Evolutionary conservation across 1,140 invertebrate genomes (phyloP), one percentile per base, ranked within the genome.

Genomic region (Zeugodacus cucurbitae): DNA sequence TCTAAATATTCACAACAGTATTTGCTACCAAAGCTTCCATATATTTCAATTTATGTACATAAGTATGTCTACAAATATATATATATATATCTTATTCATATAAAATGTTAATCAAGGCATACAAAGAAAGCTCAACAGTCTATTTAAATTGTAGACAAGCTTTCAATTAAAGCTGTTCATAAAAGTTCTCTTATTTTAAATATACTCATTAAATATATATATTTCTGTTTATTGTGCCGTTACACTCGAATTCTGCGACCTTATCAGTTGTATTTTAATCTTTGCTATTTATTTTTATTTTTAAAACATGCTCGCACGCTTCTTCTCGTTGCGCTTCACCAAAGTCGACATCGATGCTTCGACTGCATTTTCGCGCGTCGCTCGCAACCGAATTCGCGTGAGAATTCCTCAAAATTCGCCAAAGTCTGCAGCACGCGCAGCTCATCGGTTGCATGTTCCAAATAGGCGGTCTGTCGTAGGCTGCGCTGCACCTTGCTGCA

Each of bases 401-500:
- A 94, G 91, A 98, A 98, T 86, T 98, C 97, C 88, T 95, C 93
- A 20, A 96, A 97, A 93, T 98, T 98, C 11, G 97, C 97, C 58
- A 98, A 92, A 0, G 97, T 96, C 14, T 97, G 97, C 64, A 97
- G 94, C 1, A 98, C 97, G 8, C 95, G 92, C 88, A 94, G 96
- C 87, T 96, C 96, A 70, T 97, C 97, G 7, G 97, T 97, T 11
- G 97, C 96, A 91, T 98, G 98, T 48, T 97, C 96, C 89, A 93
- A 82, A 58, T 91, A 91, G 0, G 97, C 96, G 41, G 96, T 97
- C 87, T 97, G 94, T 62, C 98, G 94, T 91, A 97, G 96, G 89
- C 96, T 96, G n/a, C 96, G 96, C 89, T 97, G 94, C 94, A 97
- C 96, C 29, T 96, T 96, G 29, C 98, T 97, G 93, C 97, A 98